These are phyloP conservation scores for Leptogaster cylindrica DNA, from an alignment of 2,888 invertebrate species.

Conservation along the genomic window DNA sequence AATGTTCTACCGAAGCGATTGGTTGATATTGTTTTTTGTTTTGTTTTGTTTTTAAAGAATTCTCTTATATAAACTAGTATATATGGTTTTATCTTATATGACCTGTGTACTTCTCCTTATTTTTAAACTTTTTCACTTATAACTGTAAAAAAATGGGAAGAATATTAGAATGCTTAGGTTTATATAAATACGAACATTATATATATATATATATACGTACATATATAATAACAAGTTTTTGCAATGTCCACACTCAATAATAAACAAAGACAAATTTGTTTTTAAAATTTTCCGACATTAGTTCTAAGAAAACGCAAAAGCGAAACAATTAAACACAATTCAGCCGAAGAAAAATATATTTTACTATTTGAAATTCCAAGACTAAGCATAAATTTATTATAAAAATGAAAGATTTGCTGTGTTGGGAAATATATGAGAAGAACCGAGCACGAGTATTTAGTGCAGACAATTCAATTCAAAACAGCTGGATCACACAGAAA, in stretches of 20 bases:
- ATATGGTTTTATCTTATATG: slow-evolving; percentile 27
- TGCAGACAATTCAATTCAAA: too few relatives aligned
- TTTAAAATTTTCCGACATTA: not conserved
- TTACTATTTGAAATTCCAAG: too few relatives aligned
- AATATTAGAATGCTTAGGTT: not conserved
- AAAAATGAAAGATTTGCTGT: too few relatives aligned
- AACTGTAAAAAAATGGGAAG: slow-evolving; percentile 21
- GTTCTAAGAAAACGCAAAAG: too few relatives aligned
- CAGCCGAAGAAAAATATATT: not conserved
- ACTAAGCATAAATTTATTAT: too few relatives aligned
- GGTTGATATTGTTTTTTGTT: slow-evolving; percentile 5
- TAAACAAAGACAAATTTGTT: too few relatives aligned
- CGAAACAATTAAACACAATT: slow-evolving; percentile 2
- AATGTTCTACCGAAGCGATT: not conserved
- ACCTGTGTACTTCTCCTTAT: slow-evolving; percentile 17
- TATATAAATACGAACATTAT: not conserved
- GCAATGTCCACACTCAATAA: not conserved
- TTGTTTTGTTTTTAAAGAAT: not conserved
- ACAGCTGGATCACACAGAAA: too few relatives aligned
- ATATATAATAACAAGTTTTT: slow-evolving; percentile 24
- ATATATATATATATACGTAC: not conserved
- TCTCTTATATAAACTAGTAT: slow-evolving; percentile 23
- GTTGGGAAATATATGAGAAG: too few relatives aligned
- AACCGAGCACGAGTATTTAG: too few relatives aligned
- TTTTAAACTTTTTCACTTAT: slow-evolving; percentile 30